Conservation (phyloP, 2,888 invertebrate species). For the Platypus cylindrus region DNA sequence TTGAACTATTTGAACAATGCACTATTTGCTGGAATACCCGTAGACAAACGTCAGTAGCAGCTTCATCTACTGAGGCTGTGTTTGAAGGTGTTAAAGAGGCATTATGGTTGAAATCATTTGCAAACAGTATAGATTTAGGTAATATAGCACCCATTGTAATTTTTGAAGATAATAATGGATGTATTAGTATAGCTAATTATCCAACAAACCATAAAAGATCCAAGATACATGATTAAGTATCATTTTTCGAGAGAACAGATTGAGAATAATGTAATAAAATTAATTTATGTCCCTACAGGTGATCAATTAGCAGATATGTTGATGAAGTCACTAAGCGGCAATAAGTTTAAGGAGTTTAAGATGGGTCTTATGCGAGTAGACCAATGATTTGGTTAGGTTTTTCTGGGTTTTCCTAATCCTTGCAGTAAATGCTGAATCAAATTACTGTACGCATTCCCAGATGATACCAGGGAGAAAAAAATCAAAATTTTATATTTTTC, state of each 20-base stretch:
- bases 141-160: slow-evolving; percentile 16
- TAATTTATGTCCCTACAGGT: slow-evolving; percentile 9
- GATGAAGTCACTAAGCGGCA: slow-evolving; percentile 1
- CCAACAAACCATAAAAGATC: slow-evolving; percentile 20
- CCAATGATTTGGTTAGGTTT: slow-evolving; percentile 7
- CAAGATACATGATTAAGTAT: slow-evolving; percentile 23
- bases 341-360: slow-evolving; percentile 2
- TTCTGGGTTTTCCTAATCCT: slow-evolving; percentile 3
- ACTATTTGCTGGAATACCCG: slow-evolving; percentile 25
- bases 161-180: slow-evolving; percentile 26
- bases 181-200: slow-evolving; percentile 25
- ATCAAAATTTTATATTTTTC: too few species aligned
- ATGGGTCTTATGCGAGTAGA: slow-evolving; percentile 3
- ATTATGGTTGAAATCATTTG: slow-evolving; percentile 23
- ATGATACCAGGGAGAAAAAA: background rate
- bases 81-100: slow-evolving; percentile 24
- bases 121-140: slow-evolving; percentile 16
- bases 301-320: slow-evolving; percentile 5
- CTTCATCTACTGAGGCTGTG: slow-evolving; percentile 21
- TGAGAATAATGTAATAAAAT: slow-evolving; percentile 20
- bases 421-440: slow-evolving; percentile 1
- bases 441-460: background rate
- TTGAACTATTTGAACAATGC: slow-evolving; percentile 19
- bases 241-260: slow-evolving; percentile 13
- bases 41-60: slow-evolving; percentile 22